Percentiles rank a stretch among this genome's conserved stretches.
phyloP scores from a whole-genome alignment of 2,797 vertebrate genomes.

The Coranthus polyacanthus region DNA sequence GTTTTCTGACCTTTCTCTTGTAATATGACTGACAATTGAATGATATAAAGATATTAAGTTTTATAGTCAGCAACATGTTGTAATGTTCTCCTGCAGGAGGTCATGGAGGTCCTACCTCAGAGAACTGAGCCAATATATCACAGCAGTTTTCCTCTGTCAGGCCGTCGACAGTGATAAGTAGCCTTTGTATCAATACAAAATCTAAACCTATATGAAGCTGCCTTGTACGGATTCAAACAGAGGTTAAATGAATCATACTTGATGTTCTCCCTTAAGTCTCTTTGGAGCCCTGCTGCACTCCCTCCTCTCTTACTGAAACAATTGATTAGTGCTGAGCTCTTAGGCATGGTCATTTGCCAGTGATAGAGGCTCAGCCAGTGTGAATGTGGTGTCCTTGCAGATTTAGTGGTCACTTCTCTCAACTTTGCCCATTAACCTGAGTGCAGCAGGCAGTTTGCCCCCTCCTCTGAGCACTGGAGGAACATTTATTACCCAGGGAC shows the following conservation, averaged over 20 bases:
- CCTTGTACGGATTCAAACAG: slow-evolving; percentile 18
- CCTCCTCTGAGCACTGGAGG: slow-evolving; percentile 81
- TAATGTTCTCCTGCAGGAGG: slow-evolving; percentile 20
- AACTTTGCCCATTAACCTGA: slow-evolving; percentile 90
- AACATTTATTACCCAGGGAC: slow-evolving; percentile 94
- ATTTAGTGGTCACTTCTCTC: slow-evolving; percentile 88
- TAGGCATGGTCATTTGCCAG: slow-evolving; percentile 65
- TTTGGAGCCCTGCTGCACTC: slow-evolving; percentile 16
- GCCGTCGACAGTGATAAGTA: slow-evolving; percentile 39
- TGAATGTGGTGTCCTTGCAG: slow-evolving; percentile 85
- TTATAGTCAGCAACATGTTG: slow-evolving; percentile 9
- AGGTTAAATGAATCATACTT: slow-evolving; percentile 62
- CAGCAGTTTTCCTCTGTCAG: slow-evolving; percentile 44
- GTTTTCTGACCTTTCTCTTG: too few relatives aligned
- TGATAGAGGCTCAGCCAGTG: slow-evolving; percentile 63
- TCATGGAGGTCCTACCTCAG: slow-evolving; percentile 32
- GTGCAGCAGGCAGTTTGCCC: slow-evolving; percentile 84
- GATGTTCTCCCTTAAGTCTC: slow-evolving; percentile 40
- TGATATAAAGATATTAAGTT: background rate
- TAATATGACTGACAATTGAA: too few relatives aligned
- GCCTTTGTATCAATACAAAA: slow-evolving; percentile 39
- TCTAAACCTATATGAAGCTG: slow-evolving; percentile 29
- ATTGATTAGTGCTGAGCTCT: slow-evolving; percentile 71
- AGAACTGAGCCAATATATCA: slow-evolving; percentile 67
- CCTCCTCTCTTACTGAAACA: slow-evolving; percentile 41